Conservation (phyloP, 2,113 vertebrate species). For the Lepus timidus region DNA sequence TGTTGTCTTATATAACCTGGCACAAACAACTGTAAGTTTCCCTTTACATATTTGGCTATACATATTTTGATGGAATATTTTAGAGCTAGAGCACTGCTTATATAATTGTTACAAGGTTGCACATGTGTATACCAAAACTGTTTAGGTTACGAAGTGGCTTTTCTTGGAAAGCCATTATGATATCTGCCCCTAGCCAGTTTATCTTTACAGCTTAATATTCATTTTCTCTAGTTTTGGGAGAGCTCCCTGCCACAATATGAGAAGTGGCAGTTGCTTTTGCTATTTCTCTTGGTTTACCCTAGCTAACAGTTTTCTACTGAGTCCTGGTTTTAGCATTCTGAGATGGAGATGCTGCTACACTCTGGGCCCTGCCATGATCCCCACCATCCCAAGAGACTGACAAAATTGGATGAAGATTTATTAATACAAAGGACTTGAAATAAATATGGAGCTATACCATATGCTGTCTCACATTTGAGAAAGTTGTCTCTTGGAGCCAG, state of each 20-base stretch:
- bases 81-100: no score
- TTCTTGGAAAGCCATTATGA: no score
- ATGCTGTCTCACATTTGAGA: slow-evolving; percentile 21
- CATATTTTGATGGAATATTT: no score
- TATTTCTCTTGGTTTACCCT: neutral
- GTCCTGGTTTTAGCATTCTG: neutral
- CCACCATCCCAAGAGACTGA: neutral
- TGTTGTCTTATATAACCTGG: no score
- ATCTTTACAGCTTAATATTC: no score
- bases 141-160: no score
- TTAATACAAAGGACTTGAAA: slow-evolving; percentile 71
- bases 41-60: no score
- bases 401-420: slow-evolving; percentile 71
- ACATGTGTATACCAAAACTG: no score
- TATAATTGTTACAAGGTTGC: no score
- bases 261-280: neutral
- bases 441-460: slow-evolving; percentile 39
- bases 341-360: neutral
- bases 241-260: neutral
- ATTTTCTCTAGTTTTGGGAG: no score
- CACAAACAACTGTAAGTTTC: no score
- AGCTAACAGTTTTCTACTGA: neutral
- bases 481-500: slow-evolving; percentile 43
- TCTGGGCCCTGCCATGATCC: neutral
- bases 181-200: no score